Evolutionary conservation across 2,888 invertebrate species (phyloP).

Genomic region (Colostygia pectinataria): DNA sequence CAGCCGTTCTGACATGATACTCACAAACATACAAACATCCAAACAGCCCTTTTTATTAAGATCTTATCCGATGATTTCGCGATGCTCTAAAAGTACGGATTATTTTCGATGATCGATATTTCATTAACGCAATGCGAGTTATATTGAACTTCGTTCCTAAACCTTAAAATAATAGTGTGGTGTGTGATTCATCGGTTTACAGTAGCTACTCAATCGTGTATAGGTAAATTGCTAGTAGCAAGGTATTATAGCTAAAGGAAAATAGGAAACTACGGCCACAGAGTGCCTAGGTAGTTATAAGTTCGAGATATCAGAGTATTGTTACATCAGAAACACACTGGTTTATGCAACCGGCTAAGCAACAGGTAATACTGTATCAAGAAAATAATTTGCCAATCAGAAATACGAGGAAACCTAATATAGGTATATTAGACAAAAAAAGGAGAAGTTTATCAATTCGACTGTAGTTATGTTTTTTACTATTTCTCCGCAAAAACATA

Average conservation of each 20-base stretch:
- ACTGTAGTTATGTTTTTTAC: too few species aligned
- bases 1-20: too few species aligned
- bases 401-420: too few species aligned
- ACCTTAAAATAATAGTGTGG: too few species aligned
- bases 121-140: neutral
- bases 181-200: slow-evolving; percentile 18
- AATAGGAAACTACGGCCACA: neutral
- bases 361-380: slow-evolving; percentile 19
- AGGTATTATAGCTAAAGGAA: slow-evolving; percentile 1
- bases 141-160: too few species aligned
- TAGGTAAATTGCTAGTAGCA: neutral
- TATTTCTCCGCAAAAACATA: too few species aligned
- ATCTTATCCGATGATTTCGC: slow-evolving; percentile 9
- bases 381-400: slow-evolving; percentile 6
- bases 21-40: too few species aligned
- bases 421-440: too few species aligned
- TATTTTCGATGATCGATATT: neutral
- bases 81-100: neutral
- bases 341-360: slow-evolving; percentile 19
- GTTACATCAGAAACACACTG: slow-evolving; percentile 16
- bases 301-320: slow-evolving; percentile 7
- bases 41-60: too few species aligned
- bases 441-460: too few species aligned
- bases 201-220: too few species aligned
- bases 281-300: neutral